Evolutionary conservation across 2,797 vertebrate genomes (phyloP), one percentile per base, ranked within the genome.

Genomic region (Triplophysa bombifrons): DNA sequence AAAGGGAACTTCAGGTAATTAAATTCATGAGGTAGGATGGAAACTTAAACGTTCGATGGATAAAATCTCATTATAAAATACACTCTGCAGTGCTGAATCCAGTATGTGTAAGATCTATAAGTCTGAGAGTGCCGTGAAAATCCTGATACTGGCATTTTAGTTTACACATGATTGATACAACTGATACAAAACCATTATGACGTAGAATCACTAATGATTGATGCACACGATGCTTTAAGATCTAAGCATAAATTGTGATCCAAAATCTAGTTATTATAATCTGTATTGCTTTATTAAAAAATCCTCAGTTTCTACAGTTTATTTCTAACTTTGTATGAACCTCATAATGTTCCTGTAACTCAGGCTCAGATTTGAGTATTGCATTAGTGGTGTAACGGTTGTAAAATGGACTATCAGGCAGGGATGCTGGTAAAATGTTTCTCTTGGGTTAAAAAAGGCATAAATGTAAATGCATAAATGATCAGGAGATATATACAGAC

Each of bases 1-100:
- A 16, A 38, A 4, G 48, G 65, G 41, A 77, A 69, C 58, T 41
- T 27, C 34, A 30, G 51, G 34, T 34, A 50, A 27, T 67, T 46
- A 4, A 41, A 53, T 51, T 51, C 9, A 38, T 13, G 64, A 65
- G 63, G 50, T 44, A 53, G 25, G 14, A 58, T 46, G 38, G 55
- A 58, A 60, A 25, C 53, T 30, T 58, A 58, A 58, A 56, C 34
- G 25, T 41, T 76, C 50, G 30, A 69, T 44, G 9, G n/a, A 58
- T 58, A 69, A 30, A 58, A 69, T 50, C 2, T 17, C 25, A 77
- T 60, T 60, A 58, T 50, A 58, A 44, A 48, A 46, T 60, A n/a
- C n/a, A 16, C 14, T 30, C 64, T 48, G 74, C 3, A 68, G 25
- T 11, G 53, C 53, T 68, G 53, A 17, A 55, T 27, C 6, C 34